Conservation (phyloP, 2,888 invertebrate genomes). For the Drosophila affinis region DNA sequence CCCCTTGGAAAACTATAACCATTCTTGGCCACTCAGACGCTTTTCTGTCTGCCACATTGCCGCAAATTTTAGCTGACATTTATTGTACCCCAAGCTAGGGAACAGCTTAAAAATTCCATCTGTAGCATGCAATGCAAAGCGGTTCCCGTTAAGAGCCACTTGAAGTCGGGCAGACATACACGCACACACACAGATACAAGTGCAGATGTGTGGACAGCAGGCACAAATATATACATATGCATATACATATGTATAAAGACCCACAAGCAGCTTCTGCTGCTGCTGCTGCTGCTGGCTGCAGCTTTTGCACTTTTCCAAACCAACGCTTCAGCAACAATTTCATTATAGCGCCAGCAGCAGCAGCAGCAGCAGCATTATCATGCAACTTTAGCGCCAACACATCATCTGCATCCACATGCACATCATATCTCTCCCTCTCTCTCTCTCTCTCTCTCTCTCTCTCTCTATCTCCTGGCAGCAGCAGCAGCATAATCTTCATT, state of each 20-base stretch:
- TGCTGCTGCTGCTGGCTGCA: constrained; percentile 16
- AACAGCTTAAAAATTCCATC: constrained; percentile 12
- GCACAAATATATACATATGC: constrained; percentile 9
- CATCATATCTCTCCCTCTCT: not conserved
- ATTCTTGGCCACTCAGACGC: not conserved
- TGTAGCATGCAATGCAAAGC: constrained; percentile 61
- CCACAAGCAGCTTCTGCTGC: constrained; percentile 45
- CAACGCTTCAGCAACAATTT: constrained; percentile 63
- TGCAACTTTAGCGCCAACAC: constrained; percentile 49
- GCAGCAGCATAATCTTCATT: constrained; percentile 71
- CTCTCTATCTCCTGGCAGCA: constrained; percentile 33
- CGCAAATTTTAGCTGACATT: not conserved
- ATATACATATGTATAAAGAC: constrained; percentile 8
- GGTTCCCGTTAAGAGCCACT: constrained; percentile 76
- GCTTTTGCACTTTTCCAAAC: constrained; percentile 45
- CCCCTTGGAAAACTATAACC: not conserved
- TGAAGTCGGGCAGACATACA: constrained; percentile 46
- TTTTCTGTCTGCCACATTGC: not conserved
- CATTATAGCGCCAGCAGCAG: constrained; percentile 52
- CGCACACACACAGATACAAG: not conserved
- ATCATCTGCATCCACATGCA: constrained; percentile 49
- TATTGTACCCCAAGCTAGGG: not conserved
- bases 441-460: not conserved
- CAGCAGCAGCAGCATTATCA: constrained; percentile 28
- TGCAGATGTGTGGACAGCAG: constrained; percentile 1